These are phyloP conservation scores for Bugulina stolonifera DNA, from an alignment of 2,888 invertebrate genomes.

Conservation along the genomic window DNA sequence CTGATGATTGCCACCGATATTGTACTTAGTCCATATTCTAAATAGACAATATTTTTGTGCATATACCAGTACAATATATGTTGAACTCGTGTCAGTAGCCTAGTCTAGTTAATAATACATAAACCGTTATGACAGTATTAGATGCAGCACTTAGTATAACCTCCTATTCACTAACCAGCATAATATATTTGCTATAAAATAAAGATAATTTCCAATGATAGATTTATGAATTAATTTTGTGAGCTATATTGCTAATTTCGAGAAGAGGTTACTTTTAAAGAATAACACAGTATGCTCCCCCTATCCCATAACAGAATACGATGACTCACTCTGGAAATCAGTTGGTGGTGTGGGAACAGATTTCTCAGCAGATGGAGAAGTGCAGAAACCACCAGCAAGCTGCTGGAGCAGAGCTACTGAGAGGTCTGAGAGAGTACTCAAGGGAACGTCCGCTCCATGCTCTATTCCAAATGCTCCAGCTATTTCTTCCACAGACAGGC, in stretches of 20 bases:
- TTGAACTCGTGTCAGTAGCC: neutral
- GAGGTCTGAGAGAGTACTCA: neutral
- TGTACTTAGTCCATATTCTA: constrained; percentile 51
- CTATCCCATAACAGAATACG: no score
- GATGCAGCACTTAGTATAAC: no score
- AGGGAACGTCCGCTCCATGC: neutral
- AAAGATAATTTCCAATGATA: no score
- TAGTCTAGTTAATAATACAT: neutral
- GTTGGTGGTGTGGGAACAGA: neutral
- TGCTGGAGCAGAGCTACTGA: neutral
- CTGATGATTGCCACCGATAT: constrained; percentile 52
- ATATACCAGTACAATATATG: neutral
- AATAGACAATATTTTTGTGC: constrained; percentile 11
- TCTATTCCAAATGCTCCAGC: neutral
- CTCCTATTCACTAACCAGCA: no score
- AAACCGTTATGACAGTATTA: no score
- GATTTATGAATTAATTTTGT: no score
- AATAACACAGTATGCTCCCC: no score
- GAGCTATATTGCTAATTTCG: no score
- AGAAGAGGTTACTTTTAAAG: no score
- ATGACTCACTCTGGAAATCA: neutral
- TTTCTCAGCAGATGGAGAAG: neutral
- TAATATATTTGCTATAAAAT: no score
- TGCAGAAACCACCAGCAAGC: neutral
- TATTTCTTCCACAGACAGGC: constrained; percentile 4